Percentiles rank a stretch among this genome's conserved stretches.
Conservation (phyloP, 2,797 vertebrate species). For the Takifugu rubripes region DNA sequence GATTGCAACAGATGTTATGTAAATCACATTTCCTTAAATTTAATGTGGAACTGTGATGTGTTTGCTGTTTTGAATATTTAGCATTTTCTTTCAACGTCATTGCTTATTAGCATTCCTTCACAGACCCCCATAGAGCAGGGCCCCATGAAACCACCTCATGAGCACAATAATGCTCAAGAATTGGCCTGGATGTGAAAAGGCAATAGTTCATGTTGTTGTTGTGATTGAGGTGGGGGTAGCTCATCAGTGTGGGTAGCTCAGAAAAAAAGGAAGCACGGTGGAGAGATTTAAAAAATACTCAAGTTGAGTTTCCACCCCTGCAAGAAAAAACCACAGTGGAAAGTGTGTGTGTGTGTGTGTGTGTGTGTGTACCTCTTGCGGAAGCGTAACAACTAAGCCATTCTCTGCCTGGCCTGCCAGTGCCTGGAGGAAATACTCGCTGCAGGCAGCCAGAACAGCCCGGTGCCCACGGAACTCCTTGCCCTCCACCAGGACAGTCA, state of each 20-base stretch:
- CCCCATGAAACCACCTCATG: no score
- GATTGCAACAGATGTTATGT: no score
- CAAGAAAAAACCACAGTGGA: constrained; percentile 7
- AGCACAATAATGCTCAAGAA: no score
- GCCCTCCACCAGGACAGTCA: constrained; percentile 96
- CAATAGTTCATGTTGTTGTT: neutral
- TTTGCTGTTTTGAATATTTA: no score
- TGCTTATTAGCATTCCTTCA: no score
- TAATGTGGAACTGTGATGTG: no score
- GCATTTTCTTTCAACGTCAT: no score
- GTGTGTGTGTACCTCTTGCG: constrained; percentile 85
- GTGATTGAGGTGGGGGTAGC: neutral
- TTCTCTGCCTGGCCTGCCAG: constrained; percentile 91
- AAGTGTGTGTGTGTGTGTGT: neutral
- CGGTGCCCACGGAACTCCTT: constrained; percentile 98
- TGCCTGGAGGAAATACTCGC: constrained; percentile 97
- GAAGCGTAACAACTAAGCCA: constrained; percentile 93
- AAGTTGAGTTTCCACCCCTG: constrained; percentile 8
- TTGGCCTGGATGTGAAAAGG: no score
- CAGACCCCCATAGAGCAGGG: no score
- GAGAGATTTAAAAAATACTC: neutral
- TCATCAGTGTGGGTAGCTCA: neutral
- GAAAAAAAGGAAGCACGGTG: neutral
- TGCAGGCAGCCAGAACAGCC: constrained; percentile 96
- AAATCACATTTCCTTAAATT: no score